Conservation (phyloP, 2,113 vertebrate genomes). For the Abramis brama region DNA sequence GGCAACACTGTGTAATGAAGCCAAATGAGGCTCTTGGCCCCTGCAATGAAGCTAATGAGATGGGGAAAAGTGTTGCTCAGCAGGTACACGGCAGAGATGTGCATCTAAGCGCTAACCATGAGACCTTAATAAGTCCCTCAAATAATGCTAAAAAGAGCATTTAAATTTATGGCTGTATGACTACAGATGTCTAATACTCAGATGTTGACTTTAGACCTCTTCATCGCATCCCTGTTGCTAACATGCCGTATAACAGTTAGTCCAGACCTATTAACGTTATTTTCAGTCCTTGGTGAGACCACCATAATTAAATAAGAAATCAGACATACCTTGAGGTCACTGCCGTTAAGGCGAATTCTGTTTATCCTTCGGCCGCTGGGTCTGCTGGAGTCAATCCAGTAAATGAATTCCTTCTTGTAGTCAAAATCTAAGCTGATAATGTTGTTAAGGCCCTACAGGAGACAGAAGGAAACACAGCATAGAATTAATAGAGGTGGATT, state of each 20-base stretch:
- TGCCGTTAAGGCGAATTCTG: constrained; percentile 94
- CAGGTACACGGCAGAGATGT: constrained; percentile 52
- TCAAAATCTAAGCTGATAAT: constrained; percentile 97
- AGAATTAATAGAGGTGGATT: constrained; percentile 26
- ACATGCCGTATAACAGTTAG: background rate
- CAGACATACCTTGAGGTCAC: constrained; percentile 87
- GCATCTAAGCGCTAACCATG: constrained; percentile 49
- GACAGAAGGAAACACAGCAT: constrained; percentile 53
- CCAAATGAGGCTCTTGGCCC: constrained; percentile 68
- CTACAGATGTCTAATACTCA: constrained; percentile 20
- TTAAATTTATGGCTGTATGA: constrained; percentile 9
- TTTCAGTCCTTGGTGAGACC: background rate
- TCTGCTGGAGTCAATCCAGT: constrained; percentile 97
- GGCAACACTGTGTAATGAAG: constrained; percentile 65
- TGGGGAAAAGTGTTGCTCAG: constrained; percentile 54
- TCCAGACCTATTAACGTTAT: background rate
- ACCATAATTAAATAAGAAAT: constrained; percentile 3
- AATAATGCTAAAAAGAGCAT: constrained; percentile 40
- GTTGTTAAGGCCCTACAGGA: constrained; percentile 92
- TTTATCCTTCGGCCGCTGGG: constrained; percentile 96
- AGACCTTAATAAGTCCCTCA: constrained; percentile 44
- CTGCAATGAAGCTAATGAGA: constrained; percentile 66
- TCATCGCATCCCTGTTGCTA: constrained; percentile 6
- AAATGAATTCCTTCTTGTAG: constrained; percentile 97
- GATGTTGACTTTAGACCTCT: background rate